These are phyloP conservation scores for Drosophila orosa DNA, from an alignment of 1,140 invertebrate species.

Conservation along the genomic window DNA sequence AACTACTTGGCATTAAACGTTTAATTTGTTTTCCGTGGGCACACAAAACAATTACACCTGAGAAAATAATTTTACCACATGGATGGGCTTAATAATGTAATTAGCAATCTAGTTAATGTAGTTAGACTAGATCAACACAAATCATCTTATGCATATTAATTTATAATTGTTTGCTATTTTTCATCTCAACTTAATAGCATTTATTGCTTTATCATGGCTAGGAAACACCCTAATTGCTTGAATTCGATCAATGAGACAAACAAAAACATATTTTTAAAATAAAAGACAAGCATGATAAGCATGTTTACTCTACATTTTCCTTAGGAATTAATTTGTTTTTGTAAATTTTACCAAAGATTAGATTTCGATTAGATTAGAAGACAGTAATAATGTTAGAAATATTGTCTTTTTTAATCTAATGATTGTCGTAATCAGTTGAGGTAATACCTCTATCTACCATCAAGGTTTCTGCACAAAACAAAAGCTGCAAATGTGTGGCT, in stretches of 20 bases:
- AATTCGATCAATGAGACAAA: background rate
- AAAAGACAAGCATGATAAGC: background rate
- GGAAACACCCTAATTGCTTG: background rate
- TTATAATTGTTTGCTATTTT: too few species aligned
- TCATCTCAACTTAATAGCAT: background rate
- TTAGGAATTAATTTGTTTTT: too few species aligned
- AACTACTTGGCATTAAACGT: conserved; percentile 9
- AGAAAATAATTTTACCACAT: background rate
- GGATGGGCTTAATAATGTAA: background rate
- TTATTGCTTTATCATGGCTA: background rate
- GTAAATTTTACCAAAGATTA: background rate
- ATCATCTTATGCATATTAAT: too few species aligned
- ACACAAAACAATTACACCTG: conserved; percentile 11
- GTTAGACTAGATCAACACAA: too few species aligned
- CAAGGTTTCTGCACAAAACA: background rate
- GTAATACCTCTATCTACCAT: background rate
- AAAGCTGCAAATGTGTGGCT: background rate
- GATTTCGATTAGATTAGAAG: background rate
- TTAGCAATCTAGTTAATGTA: background rate
- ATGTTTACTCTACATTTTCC: background rate
- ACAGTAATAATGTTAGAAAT: background rate
- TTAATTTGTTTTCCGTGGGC: conserved; percentile 1
- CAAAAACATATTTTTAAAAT: background rate
- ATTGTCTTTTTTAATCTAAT: background rate
- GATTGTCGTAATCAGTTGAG: background rate